Evolutionary conservation across 2,888 invertebrate genomes (phyloP), one percentile per base, ranked within the genome.

Genomic region (Drosophila maculinotata): DNA sequence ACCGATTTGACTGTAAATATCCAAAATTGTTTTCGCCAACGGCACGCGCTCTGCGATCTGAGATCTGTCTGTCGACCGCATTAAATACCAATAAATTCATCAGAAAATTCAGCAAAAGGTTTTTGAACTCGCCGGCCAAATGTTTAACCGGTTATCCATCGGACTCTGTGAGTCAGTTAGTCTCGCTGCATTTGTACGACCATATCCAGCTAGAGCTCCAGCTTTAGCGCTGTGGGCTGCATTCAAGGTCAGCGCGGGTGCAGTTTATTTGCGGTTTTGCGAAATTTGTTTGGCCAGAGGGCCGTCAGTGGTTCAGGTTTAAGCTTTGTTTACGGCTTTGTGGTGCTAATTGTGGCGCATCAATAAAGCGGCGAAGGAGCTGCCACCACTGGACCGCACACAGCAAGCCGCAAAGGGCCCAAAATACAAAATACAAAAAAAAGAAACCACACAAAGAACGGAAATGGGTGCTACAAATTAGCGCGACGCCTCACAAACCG

Each of bases 391-490:
- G 47, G 49, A 14, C 84, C 80, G 54, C 81, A 85, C 85, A 87
- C 58, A 15, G 15, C 54, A 47, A 30, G 59, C 54, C 70, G 45
- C 45, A 14, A 52, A 41, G 35, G 17, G 47, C 28, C 9, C 12
- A 23, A 53, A 39, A 20, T 9, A 14, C 1, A 12, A 12, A 0
- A 1, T 8, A 8, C 7, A 15, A 14, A 8, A 36, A 38, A 3
- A 15, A 26, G 44, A 44, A 56, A 28, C 57, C 69, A 48, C 79
- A 80, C 75, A 71, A 81, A 83, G 76, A 88, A 80, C 88, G 88
- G 88, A 83, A 83, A 83, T 83, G 87, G 88, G 62, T 62, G 78
- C 87, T 77, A 84, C 88, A 88, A 83, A 83, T 83, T 83, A 86
- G 69, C 83, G 75, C 88, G 59, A 74, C 51, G 44, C 25, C 33